Evolutionary conservation across 2,797 vertebrate genomes (phyloP).

Genomic region (Enteromius afrohamiltoni): DNA sequence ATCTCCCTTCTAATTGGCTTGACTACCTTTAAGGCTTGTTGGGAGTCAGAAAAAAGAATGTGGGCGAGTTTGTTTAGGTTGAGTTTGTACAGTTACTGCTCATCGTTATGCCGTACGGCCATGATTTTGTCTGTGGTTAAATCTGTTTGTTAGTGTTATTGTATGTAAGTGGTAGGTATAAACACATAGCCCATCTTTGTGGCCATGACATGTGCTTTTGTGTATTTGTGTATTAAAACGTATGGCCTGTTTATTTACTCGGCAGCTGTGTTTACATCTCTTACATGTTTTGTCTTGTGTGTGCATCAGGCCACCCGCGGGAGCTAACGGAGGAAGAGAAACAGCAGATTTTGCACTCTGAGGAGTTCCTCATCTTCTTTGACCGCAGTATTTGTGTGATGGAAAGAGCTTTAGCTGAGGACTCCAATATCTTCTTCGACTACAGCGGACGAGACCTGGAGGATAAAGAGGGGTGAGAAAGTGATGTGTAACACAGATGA

Average conservation of each 20-base stretch:
- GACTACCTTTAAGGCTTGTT: not conserved
- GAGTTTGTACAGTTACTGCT: conserved; percentile 30
- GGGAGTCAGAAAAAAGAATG: not conserved
- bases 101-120: not conserved
- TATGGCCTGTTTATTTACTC: conserved; percentile 44
- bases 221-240: conserved; percentile 32
- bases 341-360: conserved; percentile 94
- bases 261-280: conserved; percentile 42
- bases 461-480: conserved; percentile 92
- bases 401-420: conserved; percentile 93
- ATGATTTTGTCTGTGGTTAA: conserved; percentile 35
- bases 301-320: conserved; percentile 79
- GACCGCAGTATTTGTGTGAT: conserved; percentile 95
- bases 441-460: conserved; percentile 91
- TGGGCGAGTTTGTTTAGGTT: conserved; percentile 3
- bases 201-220: conserved; percentile 22
- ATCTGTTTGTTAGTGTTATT: conserved; percentile 50
- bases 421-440: conserved; percentile 93
- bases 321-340: conserved; percentile 97
- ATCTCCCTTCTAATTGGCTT: conserved; percentile 37
- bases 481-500: not conserved
- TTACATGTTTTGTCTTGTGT: conserved; percentile 20
- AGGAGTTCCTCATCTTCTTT: conserved; percentile 97
- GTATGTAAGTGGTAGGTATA: conserved; percentile 37
- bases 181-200: conserved; percentile 31